phyloP scores from a whole-genome alignment of 2,113 vertebrate genomes.

The Dipodomys spectabilis region DNA sequence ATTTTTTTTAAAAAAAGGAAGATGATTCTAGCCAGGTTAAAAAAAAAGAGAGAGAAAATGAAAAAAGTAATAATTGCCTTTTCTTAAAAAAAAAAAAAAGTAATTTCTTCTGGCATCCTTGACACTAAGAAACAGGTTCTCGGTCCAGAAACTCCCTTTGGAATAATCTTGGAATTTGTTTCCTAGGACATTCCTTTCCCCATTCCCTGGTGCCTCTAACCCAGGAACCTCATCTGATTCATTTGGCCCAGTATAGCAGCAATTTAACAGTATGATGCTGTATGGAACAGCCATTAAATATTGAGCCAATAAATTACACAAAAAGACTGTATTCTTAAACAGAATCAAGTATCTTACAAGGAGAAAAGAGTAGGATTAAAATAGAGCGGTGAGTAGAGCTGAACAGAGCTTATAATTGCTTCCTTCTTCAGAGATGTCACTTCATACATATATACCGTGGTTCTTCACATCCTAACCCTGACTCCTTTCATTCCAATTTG shows the following conservation, averaged over 20 bases:
- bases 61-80: too few species aligned
- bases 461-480: neutral
- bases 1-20: too few species aligned
- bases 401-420: neutral
- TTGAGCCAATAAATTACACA: neutral
- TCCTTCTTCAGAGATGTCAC: constrained; percentile 23
- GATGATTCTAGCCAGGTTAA: too few species aligned
- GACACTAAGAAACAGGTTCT: neutral
- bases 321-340: neutral
- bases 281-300: neutral
- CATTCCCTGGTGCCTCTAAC: neutral
- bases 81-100: too few species aligned
- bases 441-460: neutral
- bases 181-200: neutral
- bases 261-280: neutral
- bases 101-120: neutral
- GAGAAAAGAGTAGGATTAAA: constrained; percentile 38
- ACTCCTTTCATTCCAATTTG: neutral
- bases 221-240: neutral
- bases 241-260: neutral
- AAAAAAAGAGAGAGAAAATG: too few species aligned
- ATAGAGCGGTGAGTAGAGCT: neutral
- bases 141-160: neutral
- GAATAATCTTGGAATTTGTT: neutral
- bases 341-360: neutral